Conservation (phyloP, 2,888 invertebrate genomes). For the Branchellion lobata region DNA sequence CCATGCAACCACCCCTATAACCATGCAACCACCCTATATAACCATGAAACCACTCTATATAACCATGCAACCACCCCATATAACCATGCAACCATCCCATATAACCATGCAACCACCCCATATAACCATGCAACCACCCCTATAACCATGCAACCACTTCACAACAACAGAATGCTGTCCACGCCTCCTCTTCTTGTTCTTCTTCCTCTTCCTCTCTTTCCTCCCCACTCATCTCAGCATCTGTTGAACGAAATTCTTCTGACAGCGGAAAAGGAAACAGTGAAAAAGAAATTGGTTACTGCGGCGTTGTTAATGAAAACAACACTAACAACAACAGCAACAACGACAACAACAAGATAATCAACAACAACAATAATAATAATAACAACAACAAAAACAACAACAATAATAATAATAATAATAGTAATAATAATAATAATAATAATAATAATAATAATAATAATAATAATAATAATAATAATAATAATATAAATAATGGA, state of each 20-base stretch:
- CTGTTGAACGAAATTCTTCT: not conserved
- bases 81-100: no score
- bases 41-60: no score
- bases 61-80: no score
- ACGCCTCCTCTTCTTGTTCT: not conserved
- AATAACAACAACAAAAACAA: not conserved
- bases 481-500: no score
- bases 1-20: no score
- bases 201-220: not conserved
- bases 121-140: no score
- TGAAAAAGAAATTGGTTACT: not conserved
- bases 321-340: not conserved
- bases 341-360: not conserved
- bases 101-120: no score
- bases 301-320: not conserved
- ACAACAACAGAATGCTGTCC: not conserved
- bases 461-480: no score
- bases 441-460: not conserved
- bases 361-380: not conserved
- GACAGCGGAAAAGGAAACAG: slow-evolving; percentile 2
- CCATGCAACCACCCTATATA: no score
- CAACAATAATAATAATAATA: not conserved
- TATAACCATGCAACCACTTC: not conserved
- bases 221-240: not conserved
- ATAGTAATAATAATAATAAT: not conserved